Conservation (phyloP, 1,140 invertebrate genomes). For the Scaptomyza pallida region DNA sequence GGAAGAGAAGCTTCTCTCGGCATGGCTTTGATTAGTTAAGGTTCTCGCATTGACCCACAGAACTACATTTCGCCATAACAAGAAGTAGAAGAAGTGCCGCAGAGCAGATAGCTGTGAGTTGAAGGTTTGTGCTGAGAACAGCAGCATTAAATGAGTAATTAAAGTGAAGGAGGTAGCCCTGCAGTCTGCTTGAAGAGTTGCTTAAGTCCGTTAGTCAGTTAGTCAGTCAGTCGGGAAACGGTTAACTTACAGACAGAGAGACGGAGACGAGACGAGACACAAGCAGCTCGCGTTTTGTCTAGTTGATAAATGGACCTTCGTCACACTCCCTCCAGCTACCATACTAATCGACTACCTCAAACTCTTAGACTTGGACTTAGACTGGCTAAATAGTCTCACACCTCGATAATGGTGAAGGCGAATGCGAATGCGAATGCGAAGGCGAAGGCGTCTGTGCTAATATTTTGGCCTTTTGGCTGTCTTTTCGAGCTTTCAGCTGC, state of each 20-base stretch:
- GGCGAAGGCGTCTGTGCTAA: constrained; percentile 34
- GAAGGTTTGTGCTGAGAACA: constrained; percentile 39
- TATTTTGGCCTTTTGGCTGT: constrained; percentile 44
- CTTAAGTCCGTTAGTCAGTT: constrained; percentile 24
- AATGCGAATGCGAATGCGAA: no score
- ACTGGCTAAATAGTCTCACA: constrained; percentile 53
- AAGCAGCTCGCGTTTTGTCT: constrained; percentile 55
- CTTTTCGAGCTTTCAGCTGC: constrained; percentile 39
- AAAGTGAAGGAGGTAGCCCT: constrained; percentile 48
- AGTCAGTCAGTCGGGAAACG: constrained; percentile 50
- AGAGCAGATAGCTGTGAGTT: constrained; percentile 22
- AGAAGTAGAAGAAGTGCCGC: constrained; percentile 1
- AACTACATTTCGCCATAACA: constrained; percentile 60
- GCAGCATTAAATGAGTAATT: constrained; percentile 63
- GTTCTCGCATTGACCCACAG: constrained; percentile 77
- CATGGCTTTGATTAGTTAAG: constrained; percentile 67
- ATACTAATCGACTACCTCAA: constrained; percentile 41
- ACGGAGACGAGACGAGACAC: constrained; percentile 53
- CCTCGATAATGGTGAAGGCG: constrained; percentile 20
- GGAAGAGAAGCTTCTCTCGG: constrained; percentile 40
- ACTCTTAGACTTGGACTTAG: constrained; percentile 8
- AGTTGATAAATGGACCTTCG: constrained; percentile 71
- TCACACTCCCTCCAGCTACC: constrained; percentile 29
- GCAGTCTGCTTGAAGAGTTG: constrained; percentile 5
- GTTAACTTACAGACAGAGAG: no score